Base-by-base conservation (phyloP, 1,140 invertebrate genomes). In the Ceratina japonica region DNA sequence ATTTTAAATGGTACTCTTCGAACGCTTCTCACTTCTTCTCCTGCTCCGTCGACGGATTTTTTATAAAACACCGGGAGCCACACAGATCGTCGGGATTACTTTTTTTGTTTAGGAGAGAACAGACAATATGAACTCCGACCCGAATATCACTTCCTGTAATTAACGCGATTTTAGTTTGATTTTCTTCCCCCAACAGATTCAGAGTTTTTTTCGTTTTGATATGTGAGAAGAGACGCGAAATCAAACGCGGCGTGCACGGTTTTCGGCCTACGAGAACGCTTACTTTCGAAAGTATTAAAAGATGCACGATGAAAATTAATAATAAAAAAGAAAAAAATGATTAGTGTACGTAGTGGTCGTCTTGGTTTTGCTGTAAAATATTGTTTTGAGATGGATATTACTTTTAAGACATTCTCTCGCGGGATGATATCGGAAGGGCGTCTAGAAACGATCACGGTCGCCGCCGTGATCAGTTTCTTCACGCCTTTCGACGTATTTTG, bases 401-500 rank as follows among this genome's bases (percentile, higher is more conserved):
- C 52, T 79, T 61, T 58, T 59, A 71, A 37, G 1, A 58, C 27
- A 66, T 27, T 44, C 27, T 63, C n/a, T 63, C n/a, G 16, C 22
- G 7, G 8, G 63, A 31, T 20, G 20, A 72, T 27, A 1, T 63
- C 44, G 49, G 5, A 27, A n/a, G 31, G 24, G 71, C 49, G 62
- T 58, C 59, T 24, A 64, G n/a, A 61, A 44, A 44, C 18, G 18
- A 66, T 58, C 56, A 74, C 37, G 15, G 56, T 22, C 10, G 5
- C 10, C 37, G 37, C 37, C 10, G 10, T 44, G 10, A 44, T 44
- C 5, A 56, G 56, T 68, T 66, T 75, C 27, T 58, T 51, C n/a
- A 75, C 75, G 37, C 71, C 75, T 68, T 49, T 69, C 54, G 22
- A 75, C 16, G 44, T 70, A 77, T 69, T 76, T 64, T 77, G 51